Percentiles rank a stretch among this genome's conserved stretches.
These are phyloP conservation scores for Shargacucullia verbasci DNA, from an alignment of 2,888 invertebrate species.

Conservation along the genomic window DNA sequence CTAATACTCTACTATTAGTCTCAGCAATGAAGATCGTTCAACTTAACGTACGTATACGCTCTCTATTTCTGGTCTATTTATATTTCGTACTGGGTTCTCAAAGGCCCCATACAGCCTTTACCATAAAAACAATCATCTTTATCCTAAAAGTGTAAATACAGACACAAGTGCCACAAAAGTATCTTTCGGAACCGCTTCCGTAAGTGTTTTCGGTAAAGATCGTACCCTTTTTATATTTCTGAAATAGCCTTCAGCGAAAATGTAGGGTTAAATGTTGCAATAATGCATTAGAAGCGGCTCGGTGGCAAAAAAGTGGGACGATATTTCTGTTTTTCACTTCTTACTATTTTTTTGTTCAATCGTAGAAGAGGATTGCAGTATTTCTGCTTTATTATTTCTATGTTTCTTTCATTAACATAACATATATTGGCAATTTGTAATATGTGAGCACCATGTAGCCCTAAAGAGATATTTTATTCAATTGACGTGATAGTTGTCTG, in stretches of 20 bases:
- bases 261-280: conserved; percentile 9
- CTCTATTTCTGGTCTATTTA: conserved; percentile 28
- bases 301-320: not conserved
- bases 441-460: too few species aligned
- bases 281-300: conserved; percentile 16
- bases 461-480: too few species aligned
- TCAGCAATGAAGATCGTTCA: too few species aligned
- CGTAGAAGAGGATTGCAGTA: too few species aligned
- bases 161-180: conserved; percentile 21
- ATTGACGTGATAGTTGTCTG: too few species aligned
- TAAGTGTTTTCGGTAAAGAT: conserved; percentile 33
- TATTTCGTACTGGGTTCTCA: conserved; percentile 27
- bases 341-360: too few species aligned
- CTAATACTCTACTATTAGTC: too few species aligned
- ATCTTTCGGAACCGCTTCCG: conserved; percentile 13
- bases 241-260: conserved; percentile 10
- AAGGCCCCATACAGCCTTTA: conserved; percentile 24
- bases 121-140: conserved; percentile 40
- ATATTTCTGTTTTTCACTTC: not conserved
- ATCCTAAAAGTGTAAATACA: conserved; percentile 21
- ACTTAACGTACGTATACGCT: not conserved
- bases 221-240: conserved; percentile 31
- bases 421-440: too few species aligned
- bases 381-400: too few species aligned
- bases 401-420: too few species aligned